phyloP scores from a whole-genome alignment of 2,888 invertebrate species.

The Metacarcinus magister region DNA sequence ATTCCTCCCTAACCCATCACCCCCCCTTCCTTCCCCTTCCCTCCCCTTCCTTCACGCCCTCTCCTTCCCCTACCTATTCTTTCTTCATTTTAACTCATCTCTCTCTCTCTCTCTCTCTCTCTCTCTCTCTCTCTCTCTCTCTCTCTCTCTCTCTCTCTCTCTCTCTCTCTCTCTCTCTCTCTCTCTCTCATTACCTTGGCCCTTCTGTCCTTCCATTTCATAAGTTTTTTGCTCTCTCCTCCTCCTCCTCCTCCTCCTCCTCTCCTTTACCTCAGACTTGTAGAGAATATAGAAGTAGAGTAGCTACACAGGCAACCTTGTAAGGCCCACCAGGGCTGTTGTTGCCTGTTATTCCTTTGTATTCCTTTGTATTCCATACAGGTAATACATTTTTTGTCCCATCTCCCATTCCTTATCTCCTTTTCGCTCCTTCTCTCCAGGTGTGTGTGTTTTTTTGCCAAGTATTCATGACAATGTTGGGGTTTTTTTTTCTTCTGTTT shows the following conservation, averaged over 20 bases:
- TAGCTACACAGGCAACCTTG: too few species aligned
- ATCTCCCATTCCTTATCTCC: not conserved
- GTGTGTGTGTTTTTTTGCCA: not conserved
- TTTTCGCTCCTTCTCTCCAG: not conserved
- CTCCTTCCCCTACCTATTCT: not conserved
- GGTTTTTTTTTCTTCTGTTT: not conserved
- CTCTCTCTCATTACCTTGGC: not conserved
- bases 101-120: constrained; percentile 10
- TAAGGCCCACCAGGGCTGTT: too few species aligned
- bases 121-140: not conserved
- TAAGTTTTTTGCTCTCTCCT: not conserved
- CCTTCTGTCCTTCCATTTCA: not conserved
- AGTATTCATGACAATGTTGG: not conserved
- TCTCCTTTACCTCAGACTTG: not conserved
- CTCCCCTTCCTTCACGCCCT: not conserved
- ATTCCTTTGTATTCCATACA: not conserved
- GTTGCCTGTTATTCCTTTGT: not conserved
- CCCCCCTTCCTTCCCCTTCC: not conserved
- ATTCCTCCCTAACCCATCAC: not conserved
- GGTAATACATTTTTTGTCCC: not conserved
- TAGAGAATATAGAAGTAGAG: too few species aligned
- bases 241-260: not conserved
- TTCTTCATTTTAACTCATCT: not conserved
- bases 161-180: too few species aligned
- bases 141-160: not conserved